Evolutionary conservation across 2,113 vertebrate species (phyloP), one percentile per base, ranked within the genome.

Genomic region (Atractosteus spatula): DNA sequence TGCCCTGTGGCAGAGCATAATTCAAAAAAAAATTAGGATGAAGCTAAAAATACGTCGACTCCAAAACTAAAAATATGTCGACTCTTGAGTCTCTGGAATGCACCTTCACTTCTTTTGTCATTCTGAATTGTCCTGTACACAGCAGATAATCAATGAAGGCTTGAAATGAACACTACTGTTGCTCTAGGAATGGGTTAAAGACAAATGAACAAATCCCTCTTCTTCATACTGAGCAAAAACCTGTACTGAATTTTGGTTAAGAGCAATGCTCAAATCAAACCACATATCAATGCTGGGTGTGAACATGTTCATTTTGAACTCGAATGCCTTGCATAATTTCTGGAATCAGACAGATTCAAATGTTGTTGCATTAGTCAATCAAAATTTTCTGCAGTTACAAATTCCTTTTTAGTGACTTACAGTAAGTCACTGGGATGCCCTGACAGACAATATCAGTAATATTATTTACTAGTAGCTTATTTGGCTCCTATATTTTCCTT

Each of bases 141-240:
- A 29, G 29, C n/a, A 41, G 55, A 74, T 55, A 69, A 78, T 79
- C 77, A 78, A 70, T 73, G 57, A 73, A 43, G 3, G 43, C 73
- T 79, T 73, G 66, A 74, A 77, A 81, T 55, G 54, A 73, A 77
- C 67, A 77, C 29, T 72, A 75, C 76, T 68, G 66, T 71, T 78
- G 51, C n/a, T 47, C 57, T 51, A 61, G 61, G 14, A 73, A 59
- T 66, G 59, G 51, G 51, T 61, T 69, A 17, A 8, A 29, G 4
- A 67, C 14, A 14, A 75, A 55, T n/a, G 3, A 62, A 70, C 61
- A 66, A 55, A 71, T 8, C 17, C 47, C 56, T 47, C 65, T 76
- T 78, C 56, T 65, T 71, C 68, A 10, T 44, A 44, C n/a, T 45
- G 64, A 42, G 41, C 16, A 14, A 29, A 29, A 29, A 29, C 29